Evolutionary conservation across 35 echinoderm and acorn worm genomes (phyloP), one percentile per base, ranked within the genome.

Genomic region (Hemicentrotus pulcherrimus): DNA sequence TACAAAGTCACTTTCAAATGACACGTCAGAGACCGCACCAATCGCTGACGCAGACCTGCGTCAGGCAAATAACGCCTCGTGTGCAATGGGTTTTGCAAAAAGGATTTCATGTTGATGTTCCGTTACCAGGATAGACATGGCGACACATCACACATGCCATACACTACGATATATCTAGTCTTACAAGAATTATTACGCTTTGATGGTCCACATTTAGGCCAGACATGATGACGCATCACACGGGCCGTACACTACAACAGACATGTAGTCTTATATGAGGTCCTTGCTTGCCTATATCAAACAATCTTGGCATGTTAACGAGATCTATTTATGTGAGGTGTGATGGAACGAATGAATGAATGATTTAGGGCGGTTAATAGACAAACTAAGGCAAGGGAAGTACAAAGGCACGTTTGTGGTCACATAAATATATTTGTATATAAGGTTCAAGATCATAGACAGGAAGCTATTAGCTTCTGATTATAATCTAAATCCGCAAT

Each of bases 261-360:
- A 28, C 7, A 28, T n/a, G 6, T n/a, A 28, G 24, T 78, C 28
- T 22, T 78, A 78, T 59, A 59, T 22, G 65, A 78, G 65, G 8
- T 28, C 22, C 65, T 7, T 22, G 65, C 28, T 28, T 78, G 65
- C 65, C 65, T 78, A 6, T 71, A 78, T 78, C 65, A 78, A 78
- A 78, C 65, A 78, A 78, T 78, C 65, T 78, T 78, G 65, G 65
- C 65, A 78, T 78, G 65, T 78, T 78, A 78, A 78, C 65, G 65
- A 78, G 65, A 78, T 78, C 65, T 78, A 78, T 78, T 78, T 78
- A 78, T 78, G 65, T n/a, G 6, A 78, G 65, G 65, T 78, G 65
- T 28, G 65, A 78, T 5, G 19, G 65, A 78, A 78, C 65, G 18
- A 78, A 78, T 78, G 65, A 78, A 28, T 78, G 65, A 78, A 78